phyloP scores from a whole-genome alignment of 2,113 vertebrate species.

The Chaenocephalus aceratus region DNA sequence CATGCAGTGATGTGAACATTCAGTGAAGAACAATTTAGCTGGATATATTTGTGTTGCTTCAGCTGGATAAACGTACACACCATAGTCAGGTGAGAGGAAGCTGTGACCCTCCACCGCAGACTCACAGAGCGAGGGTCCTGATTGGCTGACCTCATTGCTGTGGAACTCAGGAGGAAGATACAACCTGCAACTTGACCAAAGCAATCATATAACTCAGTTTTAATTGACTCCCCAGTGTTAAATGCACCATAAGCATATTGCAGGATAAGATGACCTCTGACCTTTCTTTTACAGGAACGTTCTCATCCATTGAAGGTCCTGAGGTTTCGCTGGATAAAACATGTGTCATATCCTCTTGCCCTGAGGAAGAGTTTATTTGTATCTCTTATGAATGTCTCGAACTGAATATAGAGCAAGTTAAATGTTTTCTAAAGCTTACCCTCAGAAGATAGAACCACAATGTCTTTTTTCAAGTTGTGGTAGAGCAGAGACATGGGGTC shows the following conservation, averaged over 20 bases:
- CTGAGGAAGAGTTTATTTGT: conserved; percentile 15
- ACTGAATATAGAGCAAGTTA: not conserved
- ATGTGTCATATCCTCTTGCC: not conserved
- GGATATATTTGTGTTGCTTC: not conserved
- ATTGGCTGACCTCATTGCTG: conserved; percentile 47
- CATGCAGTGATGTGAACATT: conserved; percentile 12
- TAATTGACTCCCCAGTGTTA: not conserved
- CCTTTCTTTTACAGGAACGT: not conserved
- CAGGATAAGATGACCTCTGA: conserved; percentile 29
- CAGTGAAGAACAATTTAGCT: not conserved
- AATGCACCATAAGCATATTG: not conserved
- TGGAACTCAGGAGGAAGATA: conserved; percentile 33
- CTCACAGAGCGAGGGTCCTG: conserved; percentile 7
- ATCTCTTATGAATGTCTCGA: not conserved
- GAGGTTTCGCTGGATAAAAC: conserved; percentile 7
- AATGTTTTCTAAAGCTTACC: conserved; percentile 44
- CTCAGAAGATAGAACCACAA: conserved; percentile 11
- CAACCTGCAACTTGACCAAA: conserved; percentile 2
- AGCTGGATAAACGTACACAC: conserved; percentile 26
- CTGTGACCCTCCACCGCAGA: conserved; percentile 17
- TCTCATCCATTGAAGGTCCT: conserved; percentile 1
- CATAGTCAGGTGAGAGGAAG: conserved; percentile 41
- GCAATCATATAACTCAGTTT: not conserved
- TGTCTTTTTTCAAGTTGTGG: conserved; percentile 35
- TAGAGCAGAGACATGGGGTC: not conserved